These are phyloP conservation scores for Chiroxiphia lanceolata DNA, from an alignment of 2,797 vertebrate species.

Conservation along the genomic window DNA sequence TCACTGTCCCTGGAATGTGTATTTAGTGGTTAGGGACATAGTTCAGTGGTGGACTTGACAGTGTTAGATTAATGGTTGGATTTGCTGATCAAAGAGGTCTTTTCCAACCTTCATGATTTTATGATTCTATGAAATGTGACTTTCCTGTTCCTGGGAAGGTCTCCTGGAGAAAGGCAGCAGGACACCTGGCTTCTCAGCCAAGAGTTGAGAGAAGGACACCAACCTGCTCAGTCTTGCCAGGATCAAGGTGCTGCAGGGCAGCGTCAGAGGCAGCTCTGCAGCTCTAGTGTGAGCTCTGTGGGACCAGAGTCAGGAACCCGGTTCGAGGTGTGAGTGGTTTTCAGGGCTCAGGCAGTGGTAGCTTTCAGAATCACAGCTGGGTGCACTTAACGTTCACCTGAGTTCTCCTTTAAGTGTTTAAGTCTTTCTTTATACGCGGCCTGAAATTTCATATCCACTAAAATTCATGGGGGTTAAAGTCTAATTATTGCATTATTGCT, in stretches of 20 bases:
- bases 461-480: neutral
- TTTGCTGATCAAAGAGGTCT: neutral
- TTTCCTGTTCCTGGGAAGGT: neutral
- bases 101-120: neutral
- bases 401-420: neutral
- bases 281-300: neutral
- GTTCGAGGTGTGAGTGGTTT: neutral
- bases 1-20: neutral
- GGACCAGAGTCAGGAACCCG: neutral
- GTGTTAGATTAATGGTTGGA: neutral
- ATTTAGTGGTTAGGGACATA: too few relatives aligned
- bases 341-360: neutral
- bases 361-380: neutral
- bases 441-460: neutral
- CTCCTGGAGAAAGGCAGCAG: neutral
- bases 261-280: neutral
- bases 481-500: neutral
- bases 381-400: neutral
- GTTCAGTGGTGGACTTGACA: neutral
- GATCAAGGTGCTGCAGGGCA: neutral
- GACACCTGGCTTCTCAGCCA: neutral
- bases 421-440: neutral
- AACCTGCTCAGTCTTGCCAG: neutral
- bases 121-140: neutral
- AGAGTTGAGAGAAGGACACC: accelerated